Base-by-base conservation (phyloP, 2,113 vertebrate species). In the Carassius carassius region DNA sequence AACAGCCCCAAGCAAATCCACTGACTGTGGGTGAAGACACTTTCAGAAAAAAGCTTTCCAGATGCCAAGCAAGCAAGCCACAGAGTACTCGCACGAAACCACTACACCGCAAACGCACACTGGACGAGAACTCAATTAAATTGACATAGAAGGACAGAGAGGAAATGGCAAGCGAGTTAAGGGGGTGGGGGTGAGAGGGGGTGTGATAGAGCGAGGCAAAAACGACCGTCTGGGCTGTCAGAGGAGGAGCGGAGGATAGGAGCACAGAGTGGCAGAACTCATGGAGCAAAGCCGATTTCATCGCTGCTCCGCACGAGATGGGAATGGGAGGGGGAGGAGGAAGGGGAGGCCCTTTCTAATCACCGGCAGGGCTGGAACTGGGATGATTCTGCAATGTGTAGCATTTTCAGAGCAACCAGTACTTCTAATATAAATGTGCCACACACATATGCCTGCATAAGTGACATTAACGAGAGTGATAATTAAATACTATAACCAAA, bases 181-280 rank as follows among this genome's bases (percentile, higher is more conserved):
- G 12, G 78, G 56, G n/a, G 25, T 19, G 72, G 62, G 35, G 74
- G 41, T 21, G 17, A 25, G 21, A 62, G 47, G 56, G 47, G 75
- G 76, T 37, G 78, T 77, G 80, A 67, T 77, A 23, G 84, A 87
- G 85, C 62, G 67, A 72, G 84, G 67, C 72, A 16, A 82, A 29
- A 72, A 78, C 69, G 76, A 8, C 77, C 54, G 70, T 56, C 69
- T 82, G 70, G 63, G 47, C 35, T 85, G 83, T 81, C 78, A 83
- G 69, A n/a, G 87, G 58, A 91, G 89, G 87, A 85, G 91, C 89
- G 82, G 62, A 91, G 89, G 87, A 85, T 58, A 91, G 89, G 87
- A 85, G 16, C 21, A 37, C 14, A 81, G 92, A 90, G 88, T 87
- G 77, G 82, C 74, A n/a, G 72, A 93, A 89, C 87, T 92, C 91